Percentiles rank a stretch among this genome's conserved stretches.
Evolutionary conservation across 2,888 invertebrate species (phyloP).

Genomic region (Rhagophthalmus giganteus): DNA sequence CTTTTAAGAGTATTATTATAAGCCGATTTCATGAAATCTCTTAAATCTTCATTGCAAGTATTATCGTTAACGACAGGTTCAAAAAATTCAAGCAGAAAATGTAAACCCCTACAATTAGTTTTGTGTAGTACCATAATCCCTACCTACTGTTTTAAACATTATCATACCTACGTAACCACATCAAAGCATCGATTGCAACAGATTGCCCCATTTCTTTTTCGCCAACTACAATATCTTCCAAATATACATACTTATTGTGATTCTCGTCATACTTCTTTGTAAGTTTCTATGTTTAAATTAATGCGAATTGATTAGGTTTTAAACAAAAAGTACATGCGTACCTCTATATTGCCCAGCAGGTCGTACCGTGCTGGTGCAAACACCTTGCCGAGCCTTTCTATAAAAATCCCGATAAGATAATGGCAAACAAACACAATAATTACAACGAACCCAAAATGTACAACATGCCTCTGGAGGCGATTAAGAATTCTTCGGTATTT

Average conservation of each 20-base stretch:
- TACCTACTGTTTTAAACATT: background rate
- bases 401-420: background rate
- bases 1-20: constrained; percentile 1
- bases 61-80: constrained; percentile 5
- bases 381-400: background rate
- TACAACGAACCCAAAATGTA: constrained; percentile 1
- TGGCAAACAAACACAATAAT: background rate
- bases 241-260: constrained; percentile 1
- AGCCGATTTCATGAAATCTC: background rate
- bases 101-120: constrained; percentile 1
- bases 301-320: background rate
- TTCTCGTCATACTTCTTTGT: background rate
- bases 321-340: background rate
- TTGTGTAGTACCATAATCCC: background rate
- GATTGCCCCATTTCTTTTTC: background rate
- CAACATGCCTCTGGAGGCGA: background rate
- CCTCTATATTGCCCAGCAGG: constrained; percentile 1
- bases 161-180: constrained; percentile 2
- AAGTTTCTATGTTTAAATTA: constrained; percentile 5
- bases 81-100: constrained; percentile 7
- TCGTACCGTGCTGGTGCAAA: background rate
- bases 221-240: constrained; percentile 1
- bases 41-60: background rate
- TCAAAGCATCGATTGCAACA: background rate
- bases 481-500: constrained; percentile 3